These are phyloP conservation scores for Antheraea yamamai DNA, from an alignment of 2,888 invertebrate species.

Conservation along the genomic window DNA sequence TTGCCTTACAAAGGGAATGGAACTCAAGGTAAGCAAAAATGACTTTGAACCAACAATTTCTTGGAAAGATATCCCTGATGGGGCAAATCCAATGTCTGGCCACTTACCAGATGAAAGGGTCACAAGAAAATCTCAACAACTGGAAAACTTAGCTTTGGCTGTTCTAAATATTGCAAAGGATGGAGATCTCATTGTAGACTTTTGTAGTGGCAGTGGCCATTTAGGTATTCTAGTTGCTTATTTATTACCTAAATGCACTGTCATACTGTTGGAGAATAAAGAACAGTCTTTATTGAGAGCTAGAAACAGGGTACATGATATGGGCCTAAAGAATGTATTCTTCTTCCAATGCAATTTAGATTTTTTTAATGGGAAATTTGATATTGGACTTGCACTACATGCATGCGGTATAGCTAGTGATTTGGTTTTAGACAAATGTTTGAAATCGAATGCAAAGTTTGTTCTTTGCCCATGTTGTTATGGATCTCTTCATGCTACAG, in stretches of 20 bases:
- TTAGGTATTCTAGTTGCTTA: constrained; percentile 93
- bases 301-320: constrained; percentile 84
- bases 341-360: constrained; percentile 95
- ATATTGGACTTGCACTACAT: constrained; percentile 94
- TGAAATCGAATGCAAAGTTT: constrained; percentile 89
- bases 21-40: constrained; percentile 60
- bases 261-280: constrained; percentile 95
- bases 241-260: constrained; percentile 88
- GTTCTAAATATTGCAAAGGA: constrained; percentile 86
- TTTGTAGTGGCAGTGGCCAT: constrained; percentile 97
- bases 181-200: constrained; percentile 92
- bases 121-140: constrained; percentile 90
- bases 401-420: constrained; percentile 98
- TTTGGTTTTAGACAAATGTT: constrained; percentile 92
- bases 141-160: constrained; percentile 91
- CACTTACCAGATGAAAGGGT: constrained; percentile 89
- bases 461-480: constrained; percentile 97
- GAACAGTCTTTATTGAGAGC: constrained; percentile 91
- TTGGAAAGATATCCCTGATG: constrained; percentile 88
- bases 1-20: constrained; percentile 65
- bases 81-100: constrained; percentile 89
- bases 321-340: constrained; percentile 87
- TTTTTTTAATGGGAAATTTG: constrained; percentile 90
- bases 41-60: constrained; percentile 66
- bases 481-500: constrained; percentile 91